Evolutionary conservation across 2,888 invertebrate species (phyloP).

Genomic region (Oasisia sp.): DNA sequence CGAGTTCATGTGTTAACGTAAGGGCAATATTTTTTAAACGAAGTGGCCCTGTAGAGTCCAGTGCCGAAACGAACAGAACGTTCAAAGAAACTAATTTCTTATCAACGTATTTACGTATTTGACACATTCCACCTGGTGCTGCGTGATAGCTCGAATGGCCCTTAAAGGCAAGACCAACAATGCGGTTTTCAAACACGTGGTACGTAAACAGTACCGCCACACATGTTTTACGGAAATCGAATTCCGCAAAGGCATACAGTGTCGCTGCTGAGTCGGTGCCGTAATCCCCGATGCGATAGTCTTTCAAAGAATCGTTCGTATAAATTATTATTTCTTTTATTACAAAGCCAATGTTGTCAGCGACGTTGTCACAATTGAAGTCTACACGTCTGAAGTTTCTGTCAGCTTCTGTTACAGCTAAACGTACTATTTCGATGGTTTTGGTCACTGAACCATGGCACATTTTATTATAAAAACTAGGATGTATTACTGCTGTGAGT

Average conservation of each 20-base stretch:
- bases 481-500: constrained; percentile 10
- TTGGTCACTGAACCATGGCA: background rate
- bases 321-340: background rate
- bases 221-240: background rate
- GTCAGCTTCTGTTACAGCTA: constrained; percentile 14
- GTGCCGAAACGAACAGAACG: background rate
- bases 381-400: constrained; percentile 20
- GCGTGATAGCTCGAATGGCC: background rate
- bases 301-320: background rate
- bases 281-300: background rate
- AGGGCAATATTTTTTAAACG: background rate
- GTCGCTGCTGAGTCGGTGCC: background rate
- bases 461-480: background rate
- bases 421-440: background rate
- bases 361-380: constrained; percentile 19
- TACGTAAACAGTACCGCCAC: constrained; percentile 17
- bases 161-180: constrained; percentile 18
- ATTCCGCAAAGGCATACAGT: background rate
- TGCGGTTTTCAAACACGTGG: background rate
- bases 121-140: background rate
- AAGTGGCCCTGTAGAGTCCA: background rate
- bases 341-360: constrained; percentile 18
- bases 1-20: constrained; percentile 23
- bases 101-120: background rate
- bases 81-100: background rate